These are phyloP conservation scores for Salvelinus namaycush DNA, from an alignment of 2,113 vertebrate species.

Conservation along the genomic window DNA sequence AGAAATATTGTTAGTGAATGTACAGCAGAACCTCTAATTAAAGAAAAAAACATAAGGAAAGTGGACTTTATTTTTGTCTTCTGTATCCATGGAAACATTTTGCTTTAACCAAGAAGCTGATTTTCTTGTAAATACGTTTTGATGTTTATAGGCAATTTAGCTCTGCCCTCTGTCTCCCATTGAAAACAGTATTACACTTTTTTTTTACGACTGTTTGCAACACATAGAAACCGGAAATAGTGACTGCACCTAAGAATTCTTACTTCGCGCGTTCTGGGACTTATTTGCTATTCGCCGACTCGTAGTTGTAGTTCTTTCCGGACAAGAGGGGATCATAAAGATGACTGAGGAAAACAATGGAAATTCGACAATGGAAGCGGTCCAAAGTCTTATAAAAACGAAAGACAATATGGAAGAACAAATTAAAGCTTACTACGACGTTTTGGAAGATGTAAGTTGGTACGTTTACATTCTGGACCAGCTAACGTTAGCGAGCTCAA, in stretches of 20 bases:
- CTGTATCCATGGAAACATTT: too few species aligned
- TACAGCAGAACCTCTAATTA: not conserved
- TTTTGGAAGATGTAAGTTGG: constrained; percentile 85
- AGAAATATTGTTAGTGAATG: not conserved
- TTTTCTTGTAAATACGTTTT: too few species aligned
- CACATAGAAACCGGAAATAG: too few species aligned
- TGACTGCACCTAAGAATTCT: too few species aligned
- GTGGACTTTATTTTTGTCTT: not conserved
- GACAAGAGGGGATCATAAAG: constrained; percentile 46
- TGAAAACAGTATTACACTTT: too few species aligned
- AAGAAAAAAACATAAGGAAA: not conserved
- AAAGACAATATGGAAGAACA: constrained; percentile 94
- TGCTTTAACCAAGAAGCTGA: too few species aligned
- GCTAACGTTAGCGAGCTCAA: not conserved
- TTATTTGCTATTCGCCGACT: too few species aligned
- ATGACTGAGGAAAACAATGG: constrained; percentile 50
- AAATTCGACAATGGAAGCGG: constrained; percentile 65
- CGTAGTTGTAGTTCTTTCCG: not conserved
- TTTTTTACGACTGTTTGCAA: too few species aligned
- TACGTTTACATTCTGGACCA: not conserved
- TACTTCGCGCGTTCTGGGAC: too few species aligned
- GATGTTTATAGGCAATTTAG: too few species aligned
- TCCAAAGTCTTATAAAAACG: constrained; percentile 80
- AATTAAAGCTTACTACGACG: constrained; percentile 88
- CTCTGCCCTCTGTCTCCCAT: too few species aligned